Conservation (phyloP, 2,113 vertebrate species). For the Electrona antarctica region DNA sequence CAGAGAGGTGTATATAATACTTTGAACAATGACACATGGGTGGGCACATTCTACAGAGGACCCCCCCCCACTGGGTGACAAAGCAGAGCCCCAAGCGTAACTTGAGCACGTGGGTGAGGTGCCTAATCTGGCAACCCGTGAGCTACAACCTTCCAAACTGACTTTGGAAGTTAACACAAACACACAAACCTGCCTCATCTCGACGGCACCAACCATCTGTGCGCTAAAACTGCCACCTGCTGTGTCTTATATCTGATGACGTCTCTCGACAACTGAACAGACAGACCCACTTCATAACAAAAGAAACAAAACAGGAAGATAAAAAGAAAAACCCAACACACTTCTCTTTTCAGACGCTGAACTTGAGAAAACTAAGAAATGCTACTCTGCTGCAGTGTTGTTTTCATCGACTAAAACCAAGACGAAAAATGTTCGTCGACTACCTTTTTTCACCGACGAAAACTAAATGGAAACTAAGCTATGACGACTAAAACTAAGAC, state of each 20-base stretch:
- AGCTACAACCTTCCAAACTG: slow-evolving; percentile 71
- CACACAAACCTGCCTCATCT: slow-evolving; percentile 65
- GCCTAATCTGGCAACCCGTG: slow-evolving; percentile 74
- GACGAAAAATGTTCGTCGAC: too few species aligned
- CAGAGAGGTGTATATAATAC: slow-evolving; percentile 45
- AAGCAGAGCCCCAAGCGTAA: slow-evolving; percentile 67
- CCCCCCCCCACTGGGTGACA: slow-evolving; percentile 60
- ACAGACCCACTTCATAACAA: slow-evolving; percentile 37
- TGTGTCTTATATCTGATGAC: slow-evolving; percentile 28
- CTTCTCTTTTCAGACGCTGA: slow-evolving; percentile 27
- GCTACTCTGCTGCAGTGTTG: too few species aligned
- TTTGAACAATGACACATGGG: slow-evolving; percentile 76
- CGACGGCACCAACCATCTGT: slow-evolving; percentile 61
- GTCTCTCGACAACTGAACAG: slow-evolving; percentile 26
- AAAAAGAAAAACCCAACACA: slow-evolving; percentile 28
- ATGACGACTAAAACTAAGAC: too few species aligned
- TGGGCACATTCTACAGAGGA: slow-evolving; percentile 62
- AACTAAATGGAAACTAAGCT: too few species aligned
- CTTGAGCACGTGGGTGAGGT: slow-evolving; percentile 71
- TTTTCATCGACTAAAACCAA: too few species aligned
- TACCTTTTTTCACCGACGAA: too few species aligned
- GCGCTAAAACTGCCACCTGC: slow-evolving; percentile 42
- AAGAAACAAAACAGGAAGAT: slow-evolving; percentile 13
- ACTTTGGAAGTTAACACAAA: slow-evolving; percentile 36
- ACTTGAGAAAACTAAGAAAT: slow-evolving; percentile 14